A percentile compares a stretch with the other conserved stretches of the same genome.
These are phyloP conservation scores for Oostethus manadensis DNA, from an alignment of 2,113 vertebrate species.

Conservation along the genomic window DNA sequence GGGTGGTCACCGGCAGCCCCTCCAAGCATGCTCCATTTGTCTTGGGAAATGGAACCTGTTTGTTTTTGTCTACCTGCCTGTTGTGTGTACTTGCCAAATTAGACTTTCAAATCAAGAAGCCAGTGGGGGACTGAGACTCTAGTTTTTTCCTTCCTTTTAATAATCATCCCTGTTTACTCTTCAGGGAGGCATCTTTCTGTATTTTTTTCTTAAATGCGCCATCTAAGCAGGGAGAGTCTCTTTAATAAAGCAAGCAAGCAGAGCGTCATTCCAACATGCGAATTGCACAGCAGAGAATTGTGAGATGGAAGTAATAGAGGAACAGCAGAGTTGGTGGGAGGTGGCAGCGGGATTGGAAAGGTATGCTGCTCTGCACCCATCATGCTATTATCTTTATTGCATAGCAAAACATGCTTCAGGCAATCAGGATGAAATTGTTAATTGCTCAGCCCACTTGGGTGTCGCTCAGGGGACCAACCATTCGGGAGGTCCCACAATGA, in stretches of 20 bases:
- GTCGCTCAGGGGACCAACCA: constrained; percentile 79
- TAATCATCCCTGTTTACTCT: constrained; percentile 79
- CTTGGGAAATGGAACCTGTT: constrained; percentile 63
- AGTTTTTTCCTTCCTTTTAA: constrained; percentile 70
- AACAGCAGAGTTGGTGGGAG: constrained; percentile 45
- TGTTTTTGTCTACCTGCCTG: constrained; percentile 72
- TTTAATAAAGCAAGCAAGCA: constrained; percentile 72
- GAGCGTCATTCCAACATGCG: constrained; percentile 59
- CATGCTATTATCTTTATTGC: constrained; percentile 83
- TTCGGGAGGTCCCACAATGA: constrained; percentile 72
- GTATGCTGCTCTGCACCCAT: constrained; percentile 61
- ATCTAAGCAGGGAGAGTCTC: constrained; percentile 65
- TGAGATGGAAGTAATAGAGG: constrained; percentile 68
- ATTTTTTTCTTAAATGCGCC: constrained; percentile 65
- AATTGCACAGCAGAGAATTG: constrained; percentile 67
- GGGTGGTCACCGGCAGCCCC: constrained; percentile 57
- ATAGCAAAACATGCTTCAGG: constrained; percentile 82
- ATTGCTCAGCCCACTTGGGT: constrained; percentile 84
- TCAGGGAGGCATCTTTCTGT: constrained; percentile 72
- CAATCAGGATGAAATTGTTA: constrained; percentile 89
- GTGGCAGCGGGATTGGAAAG: constrained; percentile 27
- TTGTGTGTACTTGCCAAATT: constrained; percentile 74
- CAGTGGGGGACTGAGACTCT: constrained; percentile 70
- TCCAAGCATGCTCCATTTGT: constrained; percentile 64
- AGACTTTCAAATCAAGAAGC: constrained; percentile 78